Percentiles rank a stretch among this genome's conserved stretches.
These are phyloP conservation scores for Nicator chloris DNA, from an alignment of 2,113 vertebrate genomes.

Conservation along the genomic window DNA sequence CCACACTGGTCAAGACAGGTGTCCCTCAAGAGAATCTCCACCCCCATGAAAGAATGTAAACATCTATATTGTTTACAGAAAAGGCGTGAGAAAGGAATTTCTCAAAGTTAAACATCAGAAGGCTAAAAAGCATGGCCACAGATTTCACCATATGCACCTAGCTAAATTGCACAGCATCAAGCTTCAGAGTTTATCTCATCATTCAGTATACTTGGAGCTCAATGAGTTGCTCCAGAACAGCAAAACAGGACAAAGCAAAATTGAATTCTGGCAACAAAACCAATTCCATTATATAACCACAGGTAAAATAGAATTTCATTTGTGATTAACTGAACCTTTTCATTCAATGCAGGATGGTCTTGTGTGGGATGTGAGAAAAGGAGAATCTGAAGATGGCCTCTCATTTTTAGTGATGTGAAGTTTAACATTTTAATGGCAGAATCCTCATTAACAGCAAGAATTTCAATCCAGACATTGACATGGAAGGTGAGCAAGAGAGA, in stretches of 20 bases:
- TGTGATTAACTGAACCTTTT: neutral
- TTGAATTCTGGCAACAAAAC: neutral
- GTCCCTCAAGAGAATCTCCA: too few relatives aligned
- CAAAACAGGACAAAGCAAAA: neutral
- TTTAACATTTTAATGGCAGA: neutral
- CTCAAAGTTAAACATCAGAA: too few relatives aligned
- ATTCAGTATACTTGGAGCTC: neutral
- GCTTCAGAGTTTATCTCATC: neutral
- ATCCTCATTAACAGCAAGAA: neutral
- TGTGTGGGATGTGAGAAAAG: neutral
- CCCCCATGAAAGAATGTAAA: too few relatives aligned
- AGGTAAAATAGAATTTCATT: neutral
- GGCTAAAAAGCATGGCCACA: too few relatives aligned
- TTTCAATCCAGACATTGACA: neutral
- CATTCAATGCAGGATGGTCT: neutral
- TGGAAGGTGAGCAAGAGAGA: neutral
- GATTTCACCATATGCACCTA: neutral
- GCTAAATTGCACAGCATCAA: neutral
- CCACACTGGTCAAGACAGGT: too few relatives aligned
- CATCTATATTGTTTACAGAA: too few relatives aligned
- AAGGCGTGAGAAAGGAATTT: too few relatives aligned
- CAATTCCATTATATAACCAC: accelerated
- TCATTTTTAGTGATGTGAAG: neutral
- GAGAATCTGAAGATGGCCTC: neutral
- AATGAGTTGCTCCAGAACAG: neutral